Base-by-base conservation (phyloP, 2,888 invertebrate species). In the Phragmatobia fuliginosa region DNA sequence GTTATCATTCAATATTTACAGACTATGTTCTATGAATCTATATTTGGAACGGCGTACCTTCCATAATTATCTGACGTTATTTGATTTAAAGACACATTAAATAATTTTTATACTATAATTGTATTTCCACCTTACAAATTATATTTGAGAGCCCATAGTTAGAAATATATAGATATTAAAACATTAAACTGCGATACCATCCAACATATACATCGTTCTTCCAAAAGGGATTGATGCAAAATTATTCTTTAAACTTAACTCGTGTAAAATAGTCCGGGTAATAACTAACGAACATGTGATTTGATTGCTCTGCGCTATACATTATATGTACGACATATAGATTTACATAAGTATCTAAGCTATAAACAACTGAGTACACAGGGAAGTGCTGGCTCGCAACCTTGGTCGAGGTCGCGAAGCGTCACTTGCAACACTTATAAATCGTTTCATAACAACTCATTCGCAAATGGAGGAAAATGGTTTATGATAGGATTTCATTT, bases 361-460 rank as follows among this genome's bases (percentile, higher is more conserved):
- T 90, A 90, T 91, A 89, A 90, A 86, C 87, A 90, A 88, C 88
- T 89, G 90, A 91, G 90, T 87, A 93, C 90, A 94, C 88, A 94
- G 94, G 94, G 94, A 94, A 94, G 94, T 93, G 89, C 80, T 85
- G 87, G 88, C 87, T 82, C 82, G 83, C 91, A 92, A 93, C 94
- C 94, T 94, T 95, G 94, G 88, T 85, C 87, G 92, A 94, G 94
- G 94, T 94, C 93, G 90, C 87, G 82, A 71, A 88, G 87, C 92
- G 93, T 93, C 94, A 92, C 88, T 90, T 87, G 91, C 91, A 89
- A 91, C 92, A 91, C 90, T 90, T 90, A 89, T 90, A 91, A 89
- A 92, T 90, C 87, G 91, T 93, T 91, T 90, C 90, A 92, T 92
- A 92, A 90, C 87, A 89, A 86, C 84, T 86, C 82, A 79, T 82